These are phyloP conservation scores for Polypedilum vanderplanki DNA, from an alignment of 1,140 invertebrate species.

Conservation along the genomic window DNA sequence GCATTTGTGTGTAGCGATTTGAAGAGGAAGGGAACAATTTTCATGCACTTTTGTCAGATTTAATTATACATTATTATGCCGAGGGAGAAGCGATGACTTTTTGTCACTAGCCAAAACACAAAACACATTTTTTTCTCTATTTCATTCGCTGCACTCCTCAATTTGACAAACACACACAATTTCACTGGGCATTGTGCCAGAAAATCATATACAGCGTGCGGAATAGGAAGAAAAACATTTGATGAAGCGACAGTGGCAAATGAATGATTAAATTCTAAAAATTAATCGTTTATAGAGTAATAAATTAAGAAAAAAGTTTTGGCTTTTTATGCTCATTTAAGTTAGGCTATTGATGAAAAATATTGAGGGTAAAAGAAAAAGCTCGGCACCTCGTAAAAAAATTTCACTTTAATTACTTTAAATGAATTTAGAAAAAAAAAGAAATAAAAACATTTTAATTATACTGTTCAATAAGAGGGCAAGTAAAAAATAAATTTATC, in stretches of 20 bases:
- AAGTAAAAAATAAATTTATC: not conserved
- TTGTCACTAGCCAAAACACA: slow-evolving; percentile 14
- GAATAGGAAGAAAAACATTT: too few relatives aligned
- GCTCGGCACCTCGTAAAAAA: slow-evolving; percentile 10
- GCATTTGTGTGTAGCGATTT: not conserved
- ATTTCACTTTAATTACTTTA: slow-evolving; percentile 14
- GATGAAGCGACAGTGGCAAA: too few relatives aligned
- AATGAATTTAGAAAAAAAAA: too few relatives aligned
- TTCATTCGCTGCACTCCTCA: not conserved
- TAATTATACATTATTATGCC: slow-evolving; percentile 28
- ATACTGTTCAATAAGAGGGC: not conserved
- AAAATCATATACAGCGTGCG: too few relatives aligned
- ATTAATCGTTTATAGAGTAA: not conserved
- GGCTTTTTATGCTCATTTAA: not conserved
- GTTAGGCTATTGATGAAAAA: not conserved
- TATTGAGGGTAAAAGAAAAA: not conserved
- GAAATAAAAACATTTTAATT: not conserved
- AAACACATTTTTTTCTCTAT: not conserved
- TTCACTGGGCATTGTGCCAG: not conserved
- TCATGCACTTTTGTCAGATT: slow-evolving; percentile 2
- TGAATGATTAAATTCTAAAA: not conserved
- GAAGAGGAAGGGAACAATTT: not conserved
- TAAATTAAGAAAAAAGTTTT: not conserved
- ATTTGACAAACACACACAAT: not conserved
- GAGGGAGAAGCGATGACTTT: not conserved